Evolutionary conservation across 2,797 vertebrate genomes (phyloP), one percentile per base, ranked within the genome.

Genomic region (Bucorvus abyssinicus): DNA sequence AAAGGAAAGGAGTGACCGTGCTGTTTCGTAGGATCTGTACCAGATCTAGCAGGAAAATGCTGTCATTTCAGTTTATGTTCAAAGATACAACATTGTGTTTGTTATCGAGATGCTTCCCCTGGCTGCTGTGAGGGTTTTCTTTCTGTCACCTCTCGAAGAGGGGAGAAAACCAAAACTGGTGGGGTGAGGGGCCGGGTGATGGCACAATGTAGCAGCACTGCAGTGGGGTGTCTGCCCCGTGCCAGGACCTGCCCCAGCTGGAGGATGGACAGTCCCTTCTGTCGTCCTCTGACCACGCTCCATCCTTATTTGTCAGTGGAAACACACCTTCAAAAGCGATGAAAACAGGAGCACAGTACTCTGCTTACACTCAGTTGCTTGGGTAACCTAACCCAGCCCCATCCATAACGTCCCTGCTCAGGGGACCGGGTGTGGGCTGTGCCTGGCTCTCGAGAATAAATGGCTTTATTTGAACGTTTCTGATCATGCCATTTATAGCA

Each of bases 161-260:
- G 23, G 47, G 5, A 17, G 24, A 42, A 75, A 64, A 10, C 24
- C 30, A 56, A 29, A 21, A 4, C 1, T 14, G 38, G 38, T 10
- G 38, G 38, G 4, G 18, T 3, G 7, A 10, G 27, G 32, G 38
- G 23, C 9, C 29, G 57, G 44, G 13, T 26, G 38, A 26, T 50
- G 32, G 56, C 30, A 44, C 0, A 0, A 7, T 2, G 13, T 13
- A 30, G 42, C 45, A 45, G 64, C 17, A 2, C 47, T 73, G 69
- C 36, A 32, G 21, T 7, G 23, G 19, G 22, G 6, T 16, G 15
- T 50, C 47, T 82, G 69, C 23, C 34, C 34, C 0, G 2, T 45
- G 30, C 45, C 70, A 24, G 44, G 29, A 34, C 26, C 32, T 56
- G 42, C 21, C 56, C 14, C 49, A 34, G 1, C 8, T 32, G n/a